These are phyloP conservation scores for Gonocerus acuteangulatus DNA, from an alignment of 2,888 invertebrate species.

Conservation along the genomic window DNA sequence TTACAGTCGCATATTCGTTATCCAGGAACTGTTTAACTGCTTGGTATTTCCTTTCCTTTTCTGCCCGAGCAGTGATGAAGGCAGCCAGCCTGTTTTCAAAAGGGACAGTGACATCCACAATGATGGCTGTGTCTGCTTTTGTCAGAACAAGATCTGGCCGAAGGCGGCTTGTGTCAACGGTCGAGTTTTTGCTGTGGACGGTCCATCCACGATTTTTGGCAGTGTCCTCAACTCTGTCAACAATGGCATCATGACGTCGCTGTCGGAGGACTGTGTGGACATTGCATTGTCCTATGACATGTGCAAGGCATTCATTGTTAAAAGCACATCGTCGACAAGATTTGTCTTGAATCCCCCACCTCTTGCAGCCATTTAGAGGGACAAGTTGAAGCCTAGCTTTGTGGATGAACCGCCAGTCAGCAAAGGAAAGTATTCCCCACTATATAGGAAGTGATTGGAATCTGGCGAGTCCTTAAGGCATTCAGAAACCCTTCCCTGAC, in stretches of 20 bases:
- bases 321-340: background rate
- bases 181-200: background rate
- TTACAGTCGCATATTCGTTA: background rate
- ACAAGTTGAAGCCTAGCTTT: conserved; percentile 28
- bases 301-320: conserved; percentile 4
- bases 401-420: conserved; percentile 40
- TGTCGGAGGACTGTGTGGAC: conserved; percentile 1
- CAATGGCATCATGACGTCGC: conserved; percentile 7
- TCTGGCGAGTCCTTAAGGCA: conserved; percentile 21
- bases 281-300: conserved; percentile 26
- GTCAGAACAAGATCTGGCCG: conserved; percentile 3
- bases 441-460: conserved; percentile 31
- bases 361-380: conserved; percentile 10
- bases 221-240: background rate
- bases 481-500: conserved; percentile 30
- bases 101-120: background rate
- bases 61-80: background rate
- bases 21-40: background rate
- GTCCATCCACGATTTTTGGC: background rate
- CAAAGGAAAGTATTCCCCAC: conserved; percentile 34
- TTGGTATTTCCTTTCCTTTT: background rate
- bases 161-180: conserved; percentile 10
- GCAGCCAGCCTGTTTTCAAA: background rate
- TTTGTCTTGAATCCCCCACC: conserved; percentile 1
- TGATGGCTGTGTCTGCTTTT: background rate